Evolutionary conservation across 2,888 invertebrate genomes (phyloP).

Genomic region (Camptogramma bilineatum): DNA sequence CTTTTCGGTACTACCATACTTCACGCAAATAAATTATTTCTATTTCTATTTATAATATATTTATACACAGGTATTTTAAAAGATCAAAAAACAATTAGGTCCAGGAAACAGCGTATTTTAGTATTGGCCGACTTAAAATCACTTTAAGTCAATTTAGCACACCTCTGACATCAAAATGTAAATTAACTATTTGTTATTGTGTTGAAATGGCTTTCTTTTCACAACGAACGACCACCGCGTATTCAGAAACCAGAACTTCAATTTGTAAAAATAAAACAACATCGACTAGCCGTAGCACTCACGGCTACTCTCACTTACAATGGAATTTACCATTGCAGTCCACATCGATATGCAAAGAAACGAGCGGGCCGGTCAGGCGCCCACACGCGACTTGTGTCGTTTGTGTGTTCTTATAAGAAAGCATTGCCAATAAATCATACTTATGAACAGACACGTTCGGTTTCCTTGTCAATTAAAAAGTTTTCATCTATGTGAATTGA

Average conservation of each 20-base stretch:
- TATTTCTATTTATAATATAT: too few species aligned
- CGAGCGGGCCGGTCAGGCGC: slow-evolving; percentile 53
- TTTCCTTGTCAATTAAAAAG: background rate
- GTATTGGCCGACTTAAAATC: too few species aligned
- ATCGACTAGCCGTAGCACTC: slow-evolving; percentile 26
- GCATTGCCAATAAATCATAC: slow-evolving; percentile 36
- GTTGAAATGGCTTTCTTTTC: slow-evolving; percentile 4
- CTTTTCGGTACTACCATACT: too few species aligned
- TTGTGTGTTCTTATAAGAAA: slow-evolving; percentile 38
- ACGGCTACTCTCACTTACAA: slow-evolving; percentile 61
- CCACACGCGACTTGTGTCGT: slow-evolving; percentile 45
- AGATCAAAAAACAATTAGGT: too few species aligned
- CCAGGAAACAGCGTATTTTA: too few species aligned
- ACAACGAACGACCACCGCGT: background rate
- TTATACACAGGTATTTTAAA: too few species aligned
- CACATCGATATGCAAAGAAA: slow-evolving; percentile 56
- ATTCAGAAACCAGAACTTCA: slow-evolving; percentile 1
- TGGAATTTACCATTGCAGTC: slow-evolving; percentile 58
- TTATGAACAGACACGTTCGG: background rate
- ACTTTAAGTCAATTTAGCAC: background rate
- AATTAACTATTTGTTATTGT: background rate
- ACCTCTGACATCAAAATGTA: background rate
- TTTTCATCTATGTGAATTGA: background rate
- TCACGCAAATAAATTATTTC: too few species aligned
- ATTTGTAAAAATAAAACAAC: slow-evolving; percentile 24